Evolutionary conservation across 1,140 invertebrate genomes (phyloP), one percentile per base, ranked within the genome.

Genomic region (Temnothorax nylanderi): DNA sequence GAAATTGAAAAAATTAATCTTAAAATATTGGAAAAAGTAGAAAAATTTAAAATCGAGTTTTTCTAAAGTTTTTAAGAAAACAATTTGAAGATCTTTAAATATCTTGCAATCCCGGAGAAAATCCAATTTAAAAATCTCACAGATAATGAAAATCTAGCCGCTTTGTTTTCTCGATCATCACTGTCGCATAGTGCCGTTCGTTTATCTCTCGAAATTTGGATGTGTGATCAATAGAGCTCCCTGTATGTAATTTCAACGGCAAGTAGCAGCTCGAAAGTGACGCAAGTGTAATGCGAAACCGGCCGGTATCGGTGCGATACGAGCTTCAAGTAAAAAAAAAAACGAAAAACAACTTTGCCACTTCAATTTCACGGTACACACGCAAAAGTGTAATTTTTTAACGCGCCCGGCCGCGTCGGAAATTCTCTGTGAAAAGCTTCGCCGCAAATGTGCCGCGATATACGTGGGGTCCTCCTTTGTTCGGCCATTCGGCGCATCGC

Each of bases 331-430:
- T 72, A 76, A 26, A 82, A 82, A 26, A 82, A 82, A 74, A 74
- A 84, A 47, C 41, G 26, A 37, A 75, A 74, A 84, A 84, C 51
- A 37, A 74, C 18, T 51, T 72, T 49, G 44, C 69, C 56, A 75
- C 69, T 62, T 84, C 54, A 75, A 84, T 84, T 75, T 75, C 69
- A 75, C 80, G 80, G 67, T 49, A 75, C 41, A 47, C 67, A 82
- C 54, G 69, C 54, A 60, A 75, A 37, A 75, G 80, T 37, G 69
- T 84, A 84, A 84, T 84, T 84, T 84, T 84, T 84, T 74, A 49
- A 84, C 69, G 34, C 65, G 62, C 65, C 49, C 67, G 21, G 34
- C 44, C 69, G 80, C 41, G 69, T 49, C 41, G 54, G 69, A 84
- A 84, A 84, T 82, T 82, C 67, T 10, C 67, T 60, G 69, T 74